Evolutionary conservation across 2,888 invertebrate species (phyloP), one percentile per base, ranked within the genome.

Genomic region (Meloe dianella): DNA sequence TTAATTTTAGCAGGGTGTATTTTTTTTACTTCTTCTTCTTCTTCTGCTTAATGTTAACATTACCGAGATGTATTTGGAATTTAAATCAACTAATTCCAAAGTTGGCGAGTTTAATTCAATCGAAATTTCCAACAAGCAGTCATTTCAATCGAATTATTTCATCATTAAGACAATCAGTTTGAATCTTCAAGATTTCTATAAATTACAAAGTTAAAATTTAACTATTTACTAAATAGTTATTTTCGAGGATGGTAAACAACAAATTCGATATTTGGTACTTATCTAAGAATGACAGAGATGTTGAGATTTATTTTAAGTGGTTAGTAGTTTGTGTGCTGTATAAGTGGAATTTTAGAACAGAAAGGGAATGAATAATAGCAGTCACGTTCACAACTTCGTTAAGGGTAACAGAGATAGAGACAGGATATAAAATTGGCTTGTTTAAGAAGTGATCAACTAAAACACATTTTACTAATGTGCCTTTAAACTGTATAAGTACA

Each of bases 361-460:
- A 54, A 30, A 56, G 41, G 20, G 38, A 63, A 62, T 63, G 66
- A 69, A 66, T 69, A 69, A 66, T 64, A 59, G 65, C 58, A 68
- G 68, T 68, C 68, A 68, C 65, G 65, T 68, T 65, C 65, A 68
- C 64, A 32, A 54, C 63, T 47, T 51, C 5, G 47, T 51, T 51
- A 51, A 22, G 20, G 7, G 3, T 22, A 10, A 54, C 22, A 24
- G 24, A 24, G 24, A 54, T 9, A 12, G 24, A 54, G 10, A 8
- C 17, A n/a, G 17, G 1, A 2, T 7, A 66, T 60, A 64, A 58
- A 64, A 67, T 66, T 65, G 66, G 68, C 70, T 66, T 73, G 70
- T 74, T 71, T 71, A 72, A 72, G 71, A 67, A 74, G 73, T 71
- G 72, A 75, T 75, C 75, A 75, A 68, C 72, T 70, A 67, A 24